Evolutionary conservation across 37 sponge, comb jelly and placozoan species (phyloP), one percentile per base, ranked within the genome.

Genomic region (Chondrilla cf. caribensis): DNA sequence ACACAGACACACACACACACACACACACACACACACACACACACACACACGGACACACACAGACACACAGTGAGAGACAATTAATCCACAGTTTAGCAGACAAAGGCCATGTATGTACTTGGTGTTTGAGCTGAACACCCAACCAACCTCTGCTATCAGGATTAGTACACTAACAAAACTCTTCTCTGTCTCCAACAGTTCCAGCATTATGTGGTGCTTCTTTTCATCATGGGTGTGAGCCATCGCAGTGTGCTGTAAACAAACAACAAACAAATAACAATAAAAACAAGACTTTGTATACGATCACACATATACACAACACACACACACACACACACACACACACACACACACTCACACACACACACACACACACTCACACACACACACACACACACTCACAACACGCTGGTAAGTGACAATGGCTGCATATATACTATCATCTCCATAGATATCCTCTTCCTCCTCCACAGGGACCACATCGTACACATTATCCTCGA

Each of bases 161-260:
- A 84, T 14, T 31, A 93, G 58, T 1, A 81, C 94, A 2, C 15
- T 28, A 39, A 93, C 58, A 60, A 84, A 89, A 51, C 80, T 90
- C 85, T 85, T 87, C 70, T 93, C 94, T 38, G 94, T 93, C 76
- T 93, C 90, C 77, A 60, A 87, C 36, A 93, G 42, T 77, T 93
- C 94, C 18, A 37, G 15, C 24, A 93, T 22, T 18, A 90, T 36
- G 21, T 71, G 75, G 8, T 51, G 32, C 38, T 67, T 81, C 88
- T 90, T 90, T 24, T 87, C 90, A 66, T 84, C 85, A 3, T 70
- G 42, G 36, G 40, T 60, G 65, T 9, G 39, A 2, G 43, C 40
- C 24, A 38, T 43, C 2, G 71, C 71, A 9, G 71, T 8, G 5
- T 22, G 64, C 64, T 60, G 64, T 60, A 22, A 60, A 22, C n/a